These are phyloP conservation scores for Tachypleus tridentatus DNA, from an alignment of 1,140 invertebrate species.

Conservation along the genomic window DNA sequence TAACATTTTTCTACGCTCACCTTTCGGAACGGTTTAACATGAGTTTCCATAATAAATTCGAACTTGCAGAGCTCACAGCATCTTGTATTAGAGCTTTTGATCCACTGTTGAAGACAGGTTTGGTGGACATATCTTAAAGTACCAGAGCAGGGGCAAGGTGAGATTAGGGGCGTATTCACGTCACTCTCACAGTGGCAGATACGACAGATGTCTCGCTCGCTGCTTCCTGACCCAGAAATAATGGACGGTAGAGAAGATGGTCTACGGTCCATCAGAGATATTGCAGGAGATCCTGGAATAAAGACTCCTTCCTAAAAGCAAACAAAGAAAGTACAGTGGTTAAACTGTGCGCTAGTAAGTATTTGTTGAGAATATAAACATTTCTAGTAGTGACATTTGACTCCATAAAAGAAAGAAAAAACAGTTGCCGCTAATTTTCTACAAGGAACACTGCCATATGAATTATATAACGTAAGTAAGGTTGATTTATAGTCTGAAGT, in stretches of 20 bases:
- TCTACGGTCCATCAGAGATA: constrained; percentile 12
- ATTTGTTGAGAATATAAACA: too few species aligned
- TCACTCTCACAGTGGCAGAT: constrained; percentile 86
- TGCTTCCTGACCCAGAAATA: constrained; percentile 7
- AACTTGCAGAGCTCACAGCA: constrained; percentile 94
- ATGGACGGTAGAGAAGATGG: constrained; percentile 16
- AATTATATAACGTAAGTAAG: too few species aligned
- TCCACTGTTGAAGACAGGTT: constrained; percentile 88
- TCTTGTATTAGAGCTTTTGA: constrained; percentile 84
- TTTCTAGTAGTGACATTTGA: too few species aligned
- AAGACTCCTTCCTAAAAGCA: constrained; percentile 9
- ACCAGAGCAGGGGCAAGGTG: constrained; percentile 82
- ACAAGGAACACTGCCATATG: too few species aligned
- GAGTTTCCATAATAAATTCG: constrained; percentile 90
- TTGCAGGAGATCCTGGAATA: constrained; percentile 8
- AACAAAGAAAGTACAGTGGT: not conserved
- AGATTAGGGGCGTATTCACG: constrained; percentile 63
- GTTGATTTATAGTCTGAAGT: too few species aligned
- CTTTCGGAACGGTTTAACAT: constrained; percentile 87
- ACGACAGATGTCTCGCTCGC: constrained; percentile 39
- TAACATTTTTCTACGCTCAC: constrained; percentile 39
- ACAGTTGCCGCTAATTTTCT: too few species aligned
- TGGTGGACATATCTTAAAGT: constrained; percentile 88
- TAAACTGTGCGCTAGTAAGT: too few species aligned
- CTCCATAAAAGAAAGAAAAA: too few species aligned